Evolutionary conservation across 2,113 vertebrate species (phyloP).

Genomic region (Pitta sordida): DNA sequence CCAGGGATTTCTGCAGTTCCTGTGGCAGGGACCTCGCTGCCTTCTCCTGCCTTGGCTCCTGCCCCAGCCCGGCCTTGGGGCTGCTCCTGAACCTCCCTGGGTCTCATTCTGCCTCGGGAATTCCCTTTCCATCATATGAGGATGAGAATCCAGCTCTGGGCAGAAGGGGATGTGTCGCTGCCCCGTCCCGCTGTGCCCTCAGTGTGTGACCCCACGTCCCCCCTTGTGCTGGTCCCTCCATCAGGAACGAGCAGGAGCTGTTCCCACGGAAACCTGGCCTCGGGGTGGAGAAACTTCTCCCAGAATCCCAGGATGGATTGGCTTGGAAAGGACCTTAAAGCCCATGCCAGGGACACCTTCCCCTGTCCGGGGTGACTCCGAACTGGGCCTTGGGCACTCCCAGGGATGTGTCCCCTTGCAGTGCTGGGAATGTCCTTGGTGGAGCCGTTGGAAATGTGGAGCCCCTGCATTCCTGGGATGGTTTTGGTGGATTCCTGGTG

Average conservation of each 20-base stretch:
- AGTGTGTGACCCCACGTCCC: neutral
- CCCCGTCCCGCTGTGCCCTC: rapidly evolving
- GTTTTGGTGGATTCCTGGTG: neutral
- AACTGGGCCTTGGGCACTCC: rapidly evolving
- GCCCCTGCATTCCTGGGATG: rapidly evolving
- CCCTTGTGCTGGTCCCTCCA: rapidly evolving
- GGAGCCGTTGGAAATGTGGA: rapidly evolving
- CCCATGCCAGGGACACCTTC: neutral
- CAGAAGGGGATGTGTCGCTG: no score
- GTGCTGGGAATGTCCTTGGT: rapidly evolving
- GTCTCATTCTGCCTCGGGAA: rapidly evolving
- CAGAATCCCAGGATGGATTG: neutral
- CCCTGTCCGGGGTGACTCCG: neutral
- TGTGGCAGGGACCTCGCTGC: neutral
- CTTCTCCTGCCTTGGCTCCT: neutral
- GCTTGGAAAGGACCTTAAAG: neutral
- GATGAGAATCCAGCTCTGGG: no score
- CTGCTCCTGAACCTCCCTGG: no score
- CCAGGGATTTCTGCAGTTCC: neutral
- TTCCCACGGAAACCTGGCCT: rapidly evolving
- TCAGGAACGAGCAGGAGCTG: rapidly evolving
- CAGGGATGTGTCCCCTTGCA: neutral
- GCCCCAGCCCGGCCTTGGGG: neutral
- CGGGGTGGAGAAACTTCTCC: rapidly evolving
- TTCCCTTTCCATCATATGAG: neutral